Conservation (phyloP, 2,113 vertebrate species). For the Columbina picui region DNA sequence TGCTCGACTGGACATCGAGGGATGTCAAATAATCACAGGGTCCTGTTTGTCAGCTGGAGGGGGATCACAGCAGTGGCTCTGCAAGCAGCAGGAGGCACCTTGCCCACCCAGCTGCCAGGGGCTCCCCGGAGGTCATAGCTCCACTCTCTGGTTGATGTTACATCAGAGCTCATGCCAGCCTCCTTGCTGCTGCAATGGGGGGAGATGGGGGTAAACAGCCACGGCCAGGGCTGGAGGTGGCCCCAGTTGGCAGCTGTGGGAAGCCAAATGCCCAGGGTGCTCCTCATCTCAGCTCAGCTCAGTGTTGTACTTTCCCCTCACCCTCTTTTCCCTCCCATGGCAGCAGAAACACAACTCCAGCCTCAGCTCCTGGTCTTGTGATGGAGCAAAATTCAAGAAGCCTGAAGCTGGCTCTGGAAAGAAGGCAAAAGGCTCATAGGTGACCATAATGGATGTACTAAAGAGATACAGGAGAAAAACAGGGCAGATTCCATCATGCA, state of each 20-base stretch:
- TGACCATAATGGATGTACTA: neutral
- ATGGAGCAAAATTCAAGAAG: neutral
- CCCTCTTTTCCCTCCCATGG: neutral
- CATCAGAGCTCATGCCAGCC: rapidly evolving
- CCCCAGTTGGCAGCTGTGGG: neutral
- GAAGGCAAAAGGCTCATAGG: neutral
- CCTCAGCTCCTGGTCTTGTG: neutral
- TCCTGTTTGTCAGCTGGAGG: neutral
- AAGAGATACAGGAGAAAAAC: neutral
- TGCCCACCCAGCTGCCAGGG: rapidly evolving
- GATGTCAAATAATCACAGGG: neutral
- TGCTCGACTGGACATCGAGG: rapidly evolving
- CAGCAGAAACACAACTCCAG: neutral
- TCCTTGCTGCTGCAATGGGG: neutral
- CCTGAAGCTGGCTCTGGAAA: neutral
- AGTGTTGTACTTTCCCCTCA: neutral
- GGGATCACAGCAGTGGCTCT: rapidly evolving
- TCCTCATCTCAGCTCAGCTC: neutral
- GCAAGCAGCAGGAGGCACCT: neutral
- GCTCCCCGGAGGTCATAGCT: rapidly evolving
- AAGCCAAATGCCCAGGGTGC: rapidly evolving
- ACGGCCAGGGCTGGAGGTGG: neutral
- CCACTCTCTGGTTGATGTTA: rapidly evolving
- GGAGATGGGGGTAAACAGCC: rapidly evolving
- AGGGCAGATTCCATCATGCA: neutral